Base-by-base conservation (phyloP, 2,888 invertebrate genomes). In the Phoronis australis region DNA sequence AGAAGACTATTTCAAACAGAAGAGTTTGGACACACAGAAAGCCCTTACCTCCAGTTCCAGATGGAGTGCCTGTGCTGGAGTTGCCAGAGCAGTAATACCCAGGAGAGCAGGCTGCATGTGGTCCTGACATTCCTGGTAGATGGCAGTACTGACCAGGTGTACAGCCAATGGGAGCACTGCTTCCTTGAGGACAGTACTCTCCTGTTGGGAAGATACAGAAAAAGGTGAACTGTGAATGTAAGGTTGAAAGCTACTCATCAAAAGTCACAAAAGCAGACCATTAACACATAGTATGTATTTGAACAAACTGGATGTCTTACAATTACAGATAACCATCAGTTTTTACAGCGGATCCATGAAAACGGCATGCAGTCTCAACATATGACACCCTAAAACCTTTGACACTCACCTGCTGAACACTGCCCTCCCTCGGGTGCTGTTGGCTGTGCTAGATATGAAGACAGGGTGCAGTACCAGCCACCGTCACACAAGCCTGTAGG, bases 41-140 rank as follows among this genome's bases (percentile, higher is more conserved):
- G 15, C 22, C 45, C 58, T 52, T 47, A 67, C 66, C 68, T 51
- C 65, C 65, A 20, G 56, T 50, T 18, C 65, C 64, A 21, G 52
- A 56, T 9, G 67, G 69, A 43, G 47, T 57, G 44, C 48, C 54
- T 21, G 66, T 68, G 20, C 65, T 62, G 18, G 67, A 66, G 58
- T 71, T 71, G 18, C 53, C 55, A 23, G 55, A 59, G 52, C 74
- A 74, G 57, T 67, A 73, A 55, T 66, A 74, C 4, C 74, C 74
- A 24, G 69, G 65, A 43, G 59, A 42, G 46, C 73, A 74, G 37
- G 58, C 53, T 12, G 61, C 68, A 6, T 60, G 52, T 2, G 66
- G 62, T 9, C 56, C 27, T n/a, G 55, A 42, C 57, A 68, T 62
- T 55, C 54, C 60, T 39, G 62, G 57, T 18, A 53, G 52, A 24